Base-by-base conservation (phyloP, 2,797 vertebrate genomes). In the Acipenser oxyrinchus region DNA sequence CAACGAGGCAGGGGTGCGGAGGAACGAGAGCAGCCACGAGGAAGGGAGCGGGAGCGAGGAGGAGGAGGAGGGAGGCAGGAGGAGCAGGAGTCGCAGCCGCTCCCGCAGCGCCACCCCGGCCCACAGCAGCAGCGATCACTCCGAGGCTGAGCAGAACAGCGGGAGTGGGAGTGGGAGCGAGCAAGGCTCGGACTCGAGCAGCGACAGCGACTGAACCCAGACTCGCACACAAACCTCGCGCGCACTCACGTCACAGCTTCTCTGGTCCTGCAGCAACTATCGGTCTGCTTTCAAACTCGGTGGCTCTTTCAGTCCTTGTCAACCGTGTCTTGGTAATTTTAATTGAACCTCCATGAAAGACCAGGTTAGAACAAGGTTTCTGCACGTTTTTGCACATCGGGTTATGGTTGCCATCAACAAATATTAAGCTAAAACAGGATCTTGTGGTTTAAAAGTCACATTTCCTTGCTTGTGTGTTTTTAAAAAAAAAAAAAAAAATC, bases 101-200 rank as follows among this genome's bases (percentile, higher is more conserved):
- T 76, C 74, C 59, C 87, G 79, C 70, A 93, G 91, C 0, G 89
- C 81, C 12, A 93, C 93, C 10, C 92, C 93, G 0, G 90, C 87
- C 2, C 89, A 74, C 73, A 94, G 84, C 68, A 90, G 90, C 87
- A 95, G 93, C 0, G 93, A 91, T 6, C 93, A 74, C 69, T 95
- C 94, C 0, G 93, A 92, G 11, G 85, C 81, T 1, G 89, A 75
- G 5, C 90, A 87, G 12, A 91, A 89, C 57, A 91, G 88, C 1
- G 83, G 76, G 6, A 83, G 82, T 37, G 48, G 51, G 15, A 83
- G 76, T 0, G 89, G 83, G 11, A 93, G 91, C 3, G 93, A 93
- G 5, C 83, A 87, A 8, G 92, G 73, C 37, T 93, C 94, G 0
- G 93, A 92, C 64, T 94, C 94, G 57, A 94, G 79, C 71, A 96